Percentiles rank a stretch among this genome's conserved stretches.
phyloP scores from a whole-genome alignment of 1,140 invertebrate species.

The Pseudachorutes palmiensis region DNA sequence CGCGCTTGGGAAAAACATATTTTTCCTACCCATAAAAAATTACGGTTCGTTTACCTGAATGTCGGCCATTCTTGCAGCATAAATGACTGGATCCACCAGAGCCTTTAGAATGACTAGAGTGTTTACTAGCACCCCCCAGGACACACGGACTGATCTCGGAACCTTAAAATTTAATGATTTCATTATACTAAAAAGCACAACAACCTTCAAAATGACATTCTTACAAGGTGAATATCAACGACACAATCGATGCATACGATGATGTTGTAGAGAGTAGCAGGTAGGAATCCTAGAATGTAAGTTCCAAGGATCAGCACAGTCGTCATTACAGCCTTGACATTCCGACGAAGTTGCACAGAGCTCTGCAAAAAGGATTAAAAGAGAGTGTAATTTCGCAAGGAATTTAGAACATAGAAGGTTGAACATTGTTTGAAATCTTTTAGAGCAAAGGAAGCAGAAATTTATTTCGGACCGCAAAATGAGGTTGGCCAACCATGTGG shows the following conservation, averaged over 20 bases:
- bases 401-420: too few relatives aligned
- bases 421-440: too few relatives aligned
- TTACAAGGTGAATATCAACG: constrained; percentile 31
- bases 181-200: neutral
- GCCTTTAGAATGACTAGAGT: constrained; percentile 56
- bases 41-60: constrained; percentile 52
- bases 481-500: too few relatives aligned
- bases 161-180: constrained; percentile 5
- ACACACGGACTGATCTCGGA: constrained; percentile 15
- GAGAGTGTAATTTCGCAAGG: too few relatives aligned
- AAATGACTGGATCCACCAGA: constrained; percentile 59
- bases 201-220: neutral
- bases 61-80: constrained; percentile 58
- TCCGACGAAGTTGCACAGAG: constrained; percentile 44
- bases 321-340: constrained; percentile 57
- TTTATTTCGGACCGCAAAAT: too few relatives aligned
- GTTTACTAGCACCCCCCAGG: constrained; percentile 41
- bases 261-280: constrained; percentile 50
- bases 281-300: constrained; percentile 57
- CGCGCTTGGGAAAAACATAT: too few relatives aligned
- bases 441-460: too few relatives aligned
- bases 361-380: constrained; percentile 26
- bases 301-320: constrained; percentile 54
- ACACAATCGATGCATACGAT: constrained; percentile 50
- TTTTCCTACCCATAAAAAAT: too few relatives aligned